Evolutionary conservation across 2,797 vertebrate genomes (phyloP), one percentile per base, ranked within the genome.

Genomic region (Myotis findleyi): DNA sequence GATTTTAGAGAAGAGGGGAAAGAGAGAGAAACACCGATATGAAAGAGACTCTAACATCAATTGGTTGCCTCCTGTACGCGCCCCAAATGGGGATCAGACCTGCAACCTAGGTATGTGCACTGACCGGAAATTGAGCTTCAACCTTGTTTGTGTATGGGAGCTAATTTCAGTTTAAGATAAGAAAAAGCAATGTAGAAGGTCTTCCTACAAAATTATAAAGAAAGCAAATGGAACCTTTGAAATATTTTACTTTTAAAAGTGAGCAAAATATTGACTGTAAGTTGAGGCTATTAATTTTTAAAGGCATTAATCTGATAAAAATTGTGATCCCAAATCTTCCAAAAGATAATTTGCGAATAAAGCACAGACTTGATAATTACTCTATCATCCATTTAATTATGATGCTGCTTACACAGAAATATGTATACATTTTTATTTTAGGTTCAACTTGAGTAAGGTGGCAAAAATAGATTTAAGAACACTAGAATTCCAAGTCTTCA

Each of bases 401-500:
- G 51, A 90, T 86, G 5, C 6, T 14, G 1, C n/a, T 95, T 68
- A 25, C 30, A 20, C 87, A 96, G 27, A 91, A 85, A 72, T 87
- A 71, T 69, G 1, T 55, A 1, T 75, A 6, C 13, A 6, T 94
- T 96, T 94, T 87, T 95, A 14, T 97, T 98, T 96, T 98, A 99
- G 99, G 97, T 99, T 99, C 97, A 99, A 99, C 73, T 98, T 99
- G 89, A 99, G 98, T 98, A 99, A 99, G 90, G 97, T 99, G 85
- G 96, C 98, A 96, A 99, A 99, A 97, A 99, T 99, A 75, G 99
- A 99, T 98, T 97, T 99, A 94, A 99, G 98, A 97, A 99, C 99
- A 75, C 98, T 99, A 71, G 99, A 99, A 98, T 99, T 99, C 98
- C 99, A 99, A 97, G 99, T 99, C 94, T 99, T 99, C 98, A 99